Conservation (phyloP, 2,113 vertebrate genomes). For the Myrmophylax atrothorax region DNA sequence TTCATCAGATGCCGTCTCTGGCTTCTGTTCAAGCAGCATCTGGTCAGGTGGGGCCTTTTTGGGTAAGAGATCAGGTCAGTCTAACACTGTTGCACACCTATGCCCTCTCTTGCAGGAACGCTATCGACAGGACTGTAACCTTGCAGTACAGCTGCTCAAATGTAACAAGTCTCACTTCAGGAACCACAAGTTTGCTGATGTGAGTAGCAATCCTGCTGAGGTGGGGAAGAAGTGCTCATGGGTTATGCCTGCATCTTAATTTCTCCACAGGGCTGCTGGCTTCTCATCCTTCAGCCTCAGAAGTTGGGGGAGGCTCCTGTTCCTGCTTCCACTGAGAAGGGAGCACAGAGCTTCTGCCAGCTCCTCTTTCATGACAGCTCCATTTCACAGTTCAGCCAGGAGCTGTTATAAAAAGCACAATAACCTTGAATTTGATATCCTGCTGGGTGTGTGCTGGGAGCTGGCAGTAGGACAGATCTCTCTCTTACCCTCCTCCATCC, state of each 20-base stretch:
- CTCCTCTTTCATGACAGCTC: slow-evolving; percentile 46
- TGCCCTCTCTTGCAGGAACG: slow-evolving; percentile 84
- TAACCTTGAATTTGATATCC: slow-evolving; percentile 61
- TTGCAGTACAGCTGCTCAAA: slow-evolving; percentile 96
- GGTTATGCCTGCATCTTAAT: neutral
- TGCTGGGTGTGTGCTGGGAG: slow-evolving; percentile 13
- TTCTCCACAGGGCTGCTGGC: neutral
- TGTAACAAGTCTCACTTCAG: slow-evolving; percentile 99
- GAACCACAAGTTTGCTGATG: slow-evolving; percentile 97
- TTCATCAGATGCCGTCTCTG: neutral
- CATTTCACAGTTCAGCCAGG: slow-evolving; percentile 32
- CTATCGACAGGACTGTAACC: slow-evolving; percentile 95
- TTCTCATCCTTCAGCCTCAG: neutral
- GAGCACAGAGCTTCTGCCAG: slow-evolving; percentile 3
- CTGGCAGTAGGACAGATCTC: slow-evolving; percentile 4
- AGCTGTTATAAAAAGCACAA: slow-evolving; percentile 61
- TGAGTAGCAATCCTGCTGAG: slow-evolving; percentile 76
- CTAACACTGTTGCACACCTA: neutral
- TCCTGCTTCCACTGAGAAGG: slow-evolving; percentile 10
- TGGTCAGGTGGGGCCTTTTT: neutral
- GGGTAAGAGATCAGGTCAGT: neutral
- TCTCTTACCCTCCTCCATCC: neutral
- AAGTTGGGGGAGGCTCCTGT: neutral
- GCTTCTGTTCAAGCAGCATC: neutral
- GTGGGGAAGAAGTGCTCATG: neutral